A percentile compares a stretch with the other conserved stretches of the same genome.
phyloP scores from a whole-genome alignment of 2,888 invertebrate species.

The Perithous albicinctus region DNA sequence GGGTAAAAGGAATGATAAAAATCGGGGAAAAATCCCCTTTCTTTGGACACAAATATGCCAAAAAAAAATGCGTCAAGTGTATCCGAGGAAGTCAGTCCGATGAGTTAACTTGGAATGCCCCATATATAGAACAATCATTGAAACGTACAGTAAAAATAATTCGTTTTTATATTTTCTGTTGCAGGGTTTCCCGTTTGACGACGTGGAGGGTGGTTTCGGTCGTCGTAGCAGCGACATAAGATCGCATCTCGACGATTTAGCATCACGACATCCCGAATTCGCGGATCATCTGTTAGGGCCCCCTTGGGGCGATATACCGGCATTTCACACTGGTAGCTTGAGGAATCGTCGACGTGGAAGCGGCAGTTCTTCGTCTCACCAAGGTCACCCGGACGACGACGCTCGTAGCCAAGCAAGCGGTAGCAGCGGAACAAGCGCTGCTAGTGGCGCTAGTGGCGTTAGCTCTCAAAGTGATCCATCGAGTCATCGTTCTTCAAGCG shows the following conservation, averaged over 20 bases:
- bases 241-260: conserved; percentile 89
- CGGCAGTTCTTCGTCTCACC: conserved; percentile 68
- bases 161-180: conserved; percentile 65
- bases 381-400: conserved; percentile 81
- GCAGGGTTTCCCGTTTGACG: conserved; percentile 89
- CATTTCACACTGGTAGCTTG: conserved; percentile 74
- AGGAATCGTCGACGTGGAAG: conserved; percentile 76
- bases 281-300: conserved; percentile 88
- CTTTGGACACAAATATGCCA: too few relatives aligned
- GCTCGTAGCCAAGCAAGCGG: conserved; percentile 81
- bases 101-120: not conserved
- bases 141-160: not conserved
- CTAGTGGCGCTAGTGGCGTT: conserved; percentile 79
- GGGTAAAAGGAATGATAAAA: too few relatives aligned
- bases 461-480: conserved; percentile 79
- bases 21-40: too few relatives aligned
- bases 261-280: conserved; percentile 90
- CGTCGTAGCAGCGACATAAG: conserved; percentile 85
- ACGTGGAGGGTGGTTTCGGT: conserved; percentile 86
- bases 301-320: conserved; percentile 80
- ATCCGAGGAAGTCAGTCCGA: too few relatives aligned
- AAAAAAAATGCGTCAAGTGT: too few relatives aligned
- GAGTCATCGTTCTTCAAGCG: conserved; percentile 61
- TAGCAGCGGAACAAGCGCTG: conserved; percentile 79
- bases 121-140: not conserved